A percentile compares a stretch with the other conserved stretches of the same genome.
Conservation (phyloP, 2,888 invertebrate genomes). For the Arrhopalites spinosus region DNA sequence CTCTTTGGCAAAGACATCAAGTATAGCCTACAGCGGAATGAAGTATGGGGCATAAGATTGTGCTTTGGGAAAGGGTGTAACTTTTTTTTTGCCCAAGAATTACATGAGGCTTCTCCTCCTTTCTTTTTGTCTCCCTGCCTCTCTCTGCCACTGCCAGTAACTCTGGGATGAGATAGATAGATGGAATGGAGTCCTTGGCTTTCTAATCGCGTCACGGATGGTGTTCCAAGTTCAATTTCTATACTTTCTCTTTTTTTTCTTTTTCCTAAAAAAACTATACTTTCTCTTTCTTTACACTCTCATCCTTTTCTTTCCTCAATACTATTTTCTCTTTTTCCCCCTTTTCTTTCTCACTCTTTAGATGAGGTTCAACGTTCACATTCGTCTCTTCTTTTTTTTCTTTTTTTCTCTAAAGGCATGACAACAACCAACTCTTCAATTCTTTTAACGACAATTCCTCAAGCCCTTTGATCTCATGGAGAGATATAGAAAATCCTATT, state of each 20-base stretch:
- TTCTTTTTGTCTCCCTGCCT: neutral
- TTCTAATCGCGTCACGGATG: constrained; percentile 17
- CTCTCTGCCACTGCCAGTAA: neutral
- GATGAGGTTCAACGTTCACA: neutral
- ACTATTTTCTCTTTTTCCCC: neutral
- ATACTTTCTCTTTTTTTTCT: constrained; percentile 9
- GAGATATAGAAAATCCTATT: too few relatives aligned
- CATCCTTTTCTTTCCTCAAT: neutral
- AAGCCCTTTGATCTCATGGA: too few relatives aligned
- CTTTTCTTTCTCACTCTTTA: neutral
- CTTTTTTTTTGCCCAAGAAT: neutral
- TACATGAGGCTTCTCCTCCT: neutral
- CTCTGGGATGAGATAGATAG: constrained; percentile 13
- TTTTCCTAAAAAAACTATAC: neutral
- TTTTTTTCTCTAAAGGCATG: neutral
- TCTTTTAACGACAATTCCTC: too few relatives aligned
- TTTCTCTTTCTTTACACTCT: neutral
- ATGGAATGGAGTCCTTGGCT: constrained; percentile 16
- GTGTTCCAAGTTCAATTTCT: constrained; percentile 25
- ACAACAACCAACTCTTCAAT: too few relatives aligned
- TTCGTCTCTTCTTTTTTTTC: neutral
- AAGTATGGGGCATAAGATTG: neutral
- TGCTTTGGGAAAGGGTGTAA: too few relatives aligned
- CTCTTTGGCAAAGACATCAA: neutral
- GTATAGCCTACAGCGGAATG: neutral